Evolutionary conservation across 2,797 vertebrate genomes (phyloP), one percentile per base, ranked within the genome.

Genomic region (Girardinus metallicus): DNA sequence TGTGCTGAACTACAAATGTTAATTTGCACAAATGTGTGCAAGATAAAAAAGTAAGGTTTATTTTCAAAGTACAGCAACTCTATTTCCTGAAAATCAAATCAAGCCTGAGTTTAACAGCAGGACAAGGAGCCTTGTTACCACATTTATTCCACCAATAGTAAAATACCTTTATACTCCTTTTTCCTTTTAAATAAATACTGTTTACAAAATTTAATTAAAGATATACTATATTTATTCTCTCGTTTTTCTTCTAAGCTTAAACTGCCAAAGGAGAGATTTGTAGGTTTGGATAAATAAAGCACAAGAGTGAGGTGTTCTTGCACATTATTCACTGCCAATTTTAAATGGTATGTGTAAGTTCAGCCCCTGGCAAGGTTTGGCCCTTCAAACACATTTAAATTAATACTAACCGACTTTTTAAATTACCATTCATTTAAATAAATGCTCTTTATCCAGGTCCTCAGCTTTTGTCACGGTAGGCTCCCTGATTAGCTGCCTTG

Each of bases 401-500:
- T 10, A 86, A 88, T 76, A 76, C 39, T 77, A 72, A 72, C 31
- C 60, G 84, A 81, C 83, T 85, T 83, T 82, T 81, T 26, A 85
- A 89, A 81, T 77, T 31, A 21, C 70, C 74, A 5, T 74, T 78
- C 80, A 87, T 90, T 88, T 55, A 78, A 88, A 89, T 84, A 83
- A 86, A 84, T 84, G 70, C 55, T 79, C 79, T 78, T 84, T 70
- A 89, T 86, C 81, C 81, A 76, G 46, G 70, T 76, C 62, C 2
- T 16, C 74, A 75, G 84, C 75, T 74, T 68, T 79, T 75, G 74
- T 66, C 76, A 75, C 80, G 12, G 57, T 66, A 31, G 75, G 64
- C 78, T 74, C 31, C 26, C 76, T 84, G 85, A 90, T 91, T 83
- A 85, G 83, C 86, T 57, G 81, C 83, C 21, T 74, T 70, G 87